These are phyloP conservation scores for Tetramorium alpestre DNA, from an alignment of 1,140 invertebrate species.

Conservation along the genomic window DNA sequence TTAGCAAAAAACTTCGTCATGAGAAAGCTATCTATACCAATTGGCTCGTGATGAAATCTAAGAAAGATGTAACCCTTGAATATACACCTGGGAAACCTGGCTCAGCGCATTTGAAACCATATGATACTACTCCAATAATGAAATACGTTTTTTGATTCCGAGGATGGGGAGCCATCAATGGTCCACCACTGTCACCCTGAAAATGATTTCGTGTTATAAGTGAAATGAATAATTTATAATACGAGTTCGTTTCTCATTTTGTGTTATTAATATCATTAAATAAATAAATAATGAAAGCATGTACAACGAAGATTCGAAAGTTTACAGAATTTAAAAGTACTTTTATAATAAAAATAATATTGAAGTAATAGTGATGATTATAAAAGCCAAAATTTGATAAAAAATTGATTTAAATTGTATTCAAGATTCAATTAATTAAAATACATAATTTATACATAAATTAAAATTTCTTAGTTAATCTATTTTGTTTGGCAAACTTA, in stretches of 20 bases:
- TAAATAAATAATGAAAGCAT: not conserved
- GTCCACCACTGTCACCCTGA: conserved; percentile 93
- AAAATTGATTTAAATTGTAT: not conserved
- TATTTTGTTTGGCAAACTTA: not conserved
- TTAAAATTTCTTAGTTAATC: not conserved
- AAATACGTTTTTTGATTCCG: conserved; percentile 82
- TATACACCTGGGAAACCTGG: conserved; percentile 92
- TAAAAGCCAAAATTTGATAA: not conserved
- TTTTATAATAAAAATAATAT: not conserved
- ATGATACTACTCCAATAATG: conserved; percentile 91
- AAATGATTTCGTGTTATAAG: conserved; percentile 32
- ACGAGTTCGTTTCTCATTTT: not conserved
- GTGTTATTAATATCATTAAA: not conserved
- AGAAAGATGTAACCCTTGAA: conserved; percentile 89
- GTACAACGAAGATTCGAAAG: not conserved
- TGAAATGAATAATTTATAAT: not conserved
- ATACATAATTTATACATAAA: not conserved
- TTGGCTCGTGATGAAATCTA: conserved; percentile 87
- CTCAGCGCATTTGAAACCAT: conserved; percentile 91
- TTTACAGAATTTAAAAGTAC: not conserved
- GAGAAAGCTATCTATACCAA: conserved; percentile 20
- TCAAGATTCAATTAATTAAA: too few relatives aligned
- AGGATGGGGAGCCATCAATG: conserved; percentile 88
- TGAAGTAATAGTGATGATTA: not conserved
- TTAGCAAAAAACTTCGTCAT: not conserved